Percentiles rank a stretch among this genome's conserved stretches.
Conservation (phyloP, 2,113 vertebrate genomes). For the Hippolais icterina region DNA sequence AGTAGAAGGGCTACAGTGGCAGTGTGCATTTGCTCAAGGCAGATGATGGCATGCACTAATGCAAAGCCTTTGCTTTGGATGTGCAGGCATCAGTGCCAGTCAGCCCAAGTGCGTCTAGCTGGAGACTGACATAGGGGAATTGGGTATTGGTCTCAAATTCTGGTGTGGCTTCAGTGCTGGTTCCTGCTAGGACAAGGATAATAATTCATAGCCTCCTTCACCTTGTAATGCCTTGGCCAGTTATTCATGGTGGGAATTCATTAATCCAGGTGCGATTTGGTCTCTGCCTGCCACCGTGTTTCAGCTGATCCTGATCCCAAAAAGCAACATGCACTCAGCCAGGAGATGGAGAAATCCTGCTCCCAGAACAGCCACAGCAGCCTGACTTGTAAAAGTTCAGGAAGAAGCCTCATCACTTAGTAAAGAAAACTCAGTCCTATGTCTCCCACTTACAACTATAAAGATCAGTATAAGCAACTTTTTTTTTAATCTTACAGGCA, state of each 20-base stretch:
- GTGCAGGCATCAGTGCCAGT: not conserved
- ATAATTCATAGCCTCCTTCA: not conserved
- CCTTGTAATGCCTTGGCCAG: fast-evolving
- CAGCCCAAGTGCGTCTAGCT: not conserved
- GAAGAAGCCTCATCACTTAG: not conserved
- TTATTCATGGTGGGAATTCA: fast-evolving
- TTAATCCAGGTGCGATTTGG: not conserved
- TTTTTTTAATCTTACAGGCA: not conserved
- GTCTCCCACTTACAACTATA: not conserved
- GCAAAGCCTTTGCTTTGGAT: not conserved
- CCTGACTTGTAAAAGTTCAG: not conserved
- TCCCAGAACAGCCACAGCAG: not conserved
- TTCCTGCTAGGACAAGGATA: not conserved
- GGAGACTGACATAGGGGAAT: fast-evolving
- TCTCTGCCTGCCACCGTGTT: not conserved
- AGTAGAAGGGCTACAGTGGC: not conserved
- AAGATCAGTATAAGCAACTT: not conserved
- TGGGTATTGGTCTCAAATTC: not conserved
- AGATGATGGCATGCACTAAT: not conserved
- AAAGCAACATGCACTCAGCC: not conserved
- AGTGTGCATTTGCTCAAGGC: not conserved
- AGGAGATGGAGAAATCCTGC: fast-evolving
- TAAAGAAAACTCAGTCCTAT: not conserved
- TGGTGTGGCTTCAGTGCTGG: not conserved
- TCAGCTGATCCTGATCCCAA: not conserved